Evolutionary conservation across 2,797 vertebrate genomes (phyloP), one percentile per base, ranked within the genome.

Genomic region (Miichthys miiuy): DNA sequence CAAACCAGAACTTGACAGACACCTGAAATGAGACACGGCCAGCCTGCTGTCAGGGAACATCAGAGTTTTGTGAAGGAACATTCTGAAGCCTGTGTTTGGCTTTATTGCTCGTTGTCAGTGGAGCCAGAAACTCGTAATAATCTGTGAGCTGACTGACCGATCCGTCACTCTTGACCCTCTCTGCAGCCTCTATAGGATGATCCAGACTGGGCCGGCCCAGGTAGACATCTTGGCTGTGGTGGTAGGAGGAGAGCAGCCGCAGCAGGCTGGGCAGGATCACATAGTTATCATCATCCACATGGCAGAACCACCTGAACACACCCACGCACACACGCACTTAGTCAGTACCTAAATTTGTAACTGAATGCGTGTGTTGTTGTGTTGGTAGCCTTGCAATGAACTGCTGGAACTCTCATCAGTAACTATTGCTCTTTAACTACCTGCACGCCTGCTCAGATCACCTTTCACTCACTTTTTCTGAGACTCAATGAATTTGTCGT

Each of bases 261-360:
- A 97, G 86, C 68, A 99, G 93, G 63, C 94, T 95, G 21, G 88
- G 89, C 21, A 97, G 93, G 83, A 98, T 97, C 87, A 99, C 95
- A 0, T 99, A 99, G 93, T 99, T 99, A 90, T 99, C 98, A n/a
- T 99, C 98, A 0, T 99, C 98, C 89, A 99, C 91, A 0, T 99
- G 98, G 90, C 98, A 99, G 93, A 99, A 99, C 98, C 98, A 99
- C 85, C 98, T 99, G 72, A 86, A 80, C 0, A 76, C 20, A 80
- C 34, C 9, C 34, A 9, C 34, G 9, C 5, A 69, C 8, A 20
- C 4, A 30, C 23, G n/a, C n/a, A n/a, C n/a, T n/a, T n/a, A n/a
- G n/a, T 23, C 12, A 76, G 25, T 25, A 51, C 2, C 12, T 20
- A 42, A 1, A 27, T 21, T 21, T 34, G 3, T n/a, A 47, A 0